These are phyloP conservation scores for Brachionus sp. DNA, from an alignment of 1,140 invertebrate genomes.

Conservation along the genomic window DNA sequence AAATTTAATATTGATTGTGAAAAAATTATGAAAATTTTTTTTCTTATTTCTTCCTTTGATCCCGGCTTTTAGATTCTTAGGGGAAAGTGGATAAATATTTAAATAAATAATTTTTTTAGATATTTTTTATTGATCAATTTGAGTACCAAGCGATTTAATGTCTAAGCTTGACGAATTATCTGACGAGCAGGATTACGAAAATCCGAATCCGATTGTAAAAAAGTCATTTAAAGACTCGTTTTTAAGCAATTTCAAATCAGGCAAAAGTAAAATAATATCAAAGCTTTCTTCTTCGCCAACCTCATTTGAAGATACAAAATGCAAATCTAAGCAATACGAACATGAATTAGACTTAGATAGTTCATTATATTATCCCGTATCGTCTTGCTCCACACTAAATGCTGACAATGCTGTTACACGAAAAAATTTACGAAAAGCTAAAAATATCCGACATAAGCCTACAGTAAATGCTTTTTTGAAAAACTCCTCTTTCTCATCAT, in stretches of 20 bases:
- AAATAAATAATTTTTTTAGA: neutral
- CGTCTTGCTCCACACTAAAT: neutral
- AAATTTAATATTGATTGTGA: conserved; percentile 11
- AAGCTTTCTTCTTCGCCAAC: conserved; percentile 18
- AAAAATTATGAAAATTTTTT: conserved; percentile 25
- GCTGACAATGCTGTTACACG: neutral
- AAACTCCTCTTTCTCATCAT: conserved; percentile 22
- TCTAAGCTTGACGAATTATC: neutral
- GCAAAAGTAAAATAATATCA: conserved; percentile 18
- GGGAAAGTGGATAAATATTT: neutral
- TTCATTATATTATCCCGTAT: neutral
- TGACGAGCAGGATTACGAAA: neutral
- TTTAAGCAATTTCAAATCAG: conserved; percentile 15
- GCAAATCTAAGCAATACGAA: neutral
- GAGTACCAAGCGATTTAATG: neutral
- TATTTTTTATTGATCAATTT: neutral
- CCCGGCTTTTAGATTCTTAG: neutral
- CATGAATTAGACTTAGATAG: neutral
- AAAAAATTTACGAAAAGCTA: neutral
- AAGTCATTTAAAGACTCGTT: conserved; percentile 12
- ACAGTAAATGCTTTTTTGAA: conserved; percentile 17
- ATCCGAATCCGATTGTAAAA: neutral
- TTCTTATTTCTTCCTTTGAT: neutral
- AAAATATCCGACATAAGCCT: neutral
- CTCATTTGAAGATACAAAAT: neutral